phyloP scores from a whole-genome alignment of 2,888 invertebrate species.

The Venustoraphidia nigricollis region DNA sequence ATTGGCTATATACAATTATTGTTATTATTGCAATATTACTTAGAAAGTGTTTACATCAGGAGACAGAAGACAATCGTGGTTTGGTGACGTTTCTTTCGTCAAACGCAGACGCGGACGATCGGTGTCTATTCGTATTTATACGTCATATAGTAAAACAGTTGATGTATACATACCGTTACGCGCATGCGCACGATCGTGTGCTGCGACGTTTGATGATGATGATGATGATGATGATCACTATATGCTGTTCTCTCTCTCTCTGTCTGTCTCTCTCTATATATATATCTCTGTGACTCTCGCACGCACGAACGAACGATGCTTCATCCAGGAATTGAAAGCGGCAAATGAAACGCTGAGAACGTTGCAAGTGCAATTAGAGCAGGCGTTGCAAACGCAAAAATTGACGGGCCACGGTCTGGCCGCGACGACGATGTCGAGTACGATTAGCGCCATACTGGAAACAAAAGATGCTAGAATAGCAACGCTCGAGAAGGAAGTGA shows the following conservation, averaged over 20 bases:
- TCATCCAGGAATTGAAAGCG: conserved; percentile 62
- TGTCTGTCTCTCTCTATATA: too few species aligned
- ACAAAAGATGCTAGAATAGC: conserved; percentile 78
- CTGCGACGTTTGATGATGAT: too few species aligned
- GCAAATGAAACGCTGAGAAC: conserved; percentile 72
- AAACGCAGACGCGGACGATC: neutral
- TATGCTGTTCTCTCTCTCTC: too few species aligned
- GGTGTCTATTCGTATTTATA: too few species aligned
- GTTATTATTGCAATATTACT: conserved; percentile 10
- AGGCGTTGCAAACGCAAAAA: conserved; percentile 44
- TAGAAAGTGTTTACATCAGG: neutral
- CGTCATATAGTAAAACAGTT: too few species aligned
- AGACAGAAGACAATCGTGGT: neutral
- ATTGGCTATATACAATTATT: too few species aligned
- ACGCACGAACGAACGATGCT: neutral
- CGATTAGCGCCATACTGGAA: conserved; percentile 64
- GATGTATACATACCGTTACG: too few species aligned
- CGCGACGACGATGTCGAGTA: conserved; percentile 28
- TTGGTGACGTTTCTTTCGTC: conserved; percentile 6
- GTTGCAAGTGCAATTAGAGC: conserved; percentile 65
- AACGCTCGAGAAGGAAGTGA: conserved; percentile 73
- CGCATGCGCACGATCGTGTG: too few species aligned
- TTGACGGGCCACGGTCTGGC: conserved; percentile 28
- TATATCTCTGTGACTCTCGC: neutral
- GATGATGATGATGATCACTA: too few species aligned